Conservation (phyloP, 1,140 invertebrate species). For the Marisa cornuarietis region DNA sequence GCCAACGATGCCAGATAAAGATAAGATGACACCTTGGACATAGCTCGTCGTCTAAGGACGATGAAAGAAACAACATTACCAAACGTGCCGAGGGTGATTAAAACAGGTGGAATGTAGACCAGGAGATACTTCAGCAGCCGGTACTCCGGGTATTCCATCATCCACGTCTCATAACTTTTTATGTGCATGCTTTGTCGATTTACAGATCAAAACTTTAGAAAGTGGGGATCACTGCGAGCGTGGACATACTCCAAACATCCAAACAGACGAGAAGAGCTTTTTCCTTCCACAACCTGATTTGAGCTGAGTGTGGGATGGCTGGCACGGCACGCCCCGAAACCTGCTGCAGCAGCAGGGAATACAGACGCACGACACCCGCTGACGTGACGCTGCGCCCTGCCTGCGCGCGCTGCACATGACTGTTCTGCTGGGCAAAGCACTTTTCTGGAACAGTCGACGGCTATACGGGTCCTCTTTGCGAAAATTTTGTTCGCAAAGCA, state of each 20-base stretch:
- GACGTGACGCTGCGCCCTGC: too few relatives aligned
- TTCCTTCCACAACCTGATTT: background rate
- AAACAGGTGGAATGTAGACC: conserved; percentile 50
- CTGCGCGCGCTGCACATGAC: too few relatives aligned
- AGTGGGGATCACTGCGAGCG: background rate
- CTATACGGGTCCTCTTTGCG: too few relatives aligned
- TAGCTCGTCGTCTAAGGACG: conserved; percentile 51
- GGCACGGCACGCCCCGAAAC: background rate
- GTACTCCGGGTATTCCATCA: conserved; percentile 41
- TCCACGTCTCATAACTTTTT: conserved; percentile 13
- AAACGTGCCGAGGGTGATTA: conserved; percentile 51
- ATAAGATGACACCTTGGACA: conserved; percentile 57
- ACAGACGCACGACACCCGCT: too few relatives aligned
- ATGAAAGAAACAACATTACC: conserved; percentile 57
- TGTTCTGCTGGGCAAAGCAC: too few relatives aligned
- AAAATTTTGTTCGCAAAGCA: too few relatives aligned
- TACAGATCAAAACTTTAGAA: background rate
- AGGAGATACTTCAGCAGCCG: conserved; percentile 42
- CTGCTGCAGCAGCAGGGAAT: background rate
- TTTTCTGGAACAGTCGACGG: too few relatives aligned
- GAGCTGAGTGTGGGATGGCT: background rate
- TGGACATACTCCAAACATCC: background rate
- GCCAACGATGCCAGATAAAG: conserved; percentile 60
- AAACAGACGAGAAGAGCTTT: background rate
- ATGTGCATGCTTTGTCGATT: background rate